Evolutionary conservation across 2,888 invertebrate species (phyloP).

Genomic region (Tiphia femorata): DNA sequence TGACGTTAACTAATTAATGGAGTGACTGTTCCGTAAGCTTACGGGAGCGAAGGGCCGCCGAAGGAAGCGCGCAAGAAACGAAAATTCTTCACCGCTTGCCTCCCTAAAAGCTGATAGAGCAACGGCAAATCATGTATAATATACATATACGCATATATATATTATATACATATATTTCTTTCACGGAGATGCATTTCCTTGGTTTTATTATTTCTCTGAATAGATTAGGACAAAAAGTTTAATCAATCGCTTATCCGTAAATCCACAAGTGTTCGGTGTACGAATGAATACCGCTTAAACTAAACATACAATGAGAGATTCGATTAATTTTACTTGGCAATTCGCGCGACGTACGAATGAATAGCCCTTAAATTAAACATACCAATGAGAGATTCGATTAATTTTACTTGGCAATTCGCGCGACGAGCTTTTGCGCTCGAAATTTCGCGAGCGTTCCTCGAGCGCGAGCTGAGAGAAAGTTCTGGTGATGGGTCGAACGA

Average conservation of each 20-base stretch:
- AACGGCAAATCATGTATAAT: too few species aligned
- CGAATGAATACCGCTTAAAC: slow-evolving; percentile 59
- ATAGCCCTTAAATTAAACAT: slow-evolving; percentile 59
- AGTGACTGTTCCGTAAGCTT: too few species aligned
- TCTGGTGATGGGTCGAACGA: too few species aligned
- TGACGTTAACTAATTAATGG: too few species aligned
- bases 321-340: slow-evolving; percentile 49
- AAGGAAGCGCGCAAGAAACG: too few species aligned
- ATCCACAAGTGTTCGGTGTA: slow-evolving; percentile 60
- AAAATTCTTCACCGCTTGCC: too few species aligned
- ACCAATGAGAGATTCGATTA: slow-evolving; percentile 58
- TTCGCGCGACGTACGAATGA: slow-evolving; percentile 22
- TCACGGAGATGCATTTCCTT: slow-evolving; percentile 49
- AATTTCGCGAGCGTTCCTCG: slow-evolving; percentile 1
- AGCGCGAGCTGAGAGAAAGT: neutral
- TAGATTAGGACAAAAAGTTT: slow-evolving; percentile 64
- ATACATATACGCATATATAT: too few species aligned
- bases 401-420: slow-evolving; percentile 47
- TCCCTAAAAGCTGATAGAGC: too few species aligned
- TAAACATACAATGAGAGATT: slow-evolving; percentile 61
- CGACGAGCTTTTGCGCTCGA: neutral
- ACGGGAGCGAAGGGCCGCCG: too few species aligned
- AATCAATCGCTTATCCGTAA: slow-evolving; percentile 54
- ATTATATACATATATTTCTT: too few species aligned
- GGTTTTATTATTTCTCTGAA: slow-evolving; percentile 60